Percentiles rank a stretch among this genome's conserved stretches.
phyloP scores from a whole-genome alignment of 2,113 vertebrate genomes.

The Ciconia stormi region DNA sequence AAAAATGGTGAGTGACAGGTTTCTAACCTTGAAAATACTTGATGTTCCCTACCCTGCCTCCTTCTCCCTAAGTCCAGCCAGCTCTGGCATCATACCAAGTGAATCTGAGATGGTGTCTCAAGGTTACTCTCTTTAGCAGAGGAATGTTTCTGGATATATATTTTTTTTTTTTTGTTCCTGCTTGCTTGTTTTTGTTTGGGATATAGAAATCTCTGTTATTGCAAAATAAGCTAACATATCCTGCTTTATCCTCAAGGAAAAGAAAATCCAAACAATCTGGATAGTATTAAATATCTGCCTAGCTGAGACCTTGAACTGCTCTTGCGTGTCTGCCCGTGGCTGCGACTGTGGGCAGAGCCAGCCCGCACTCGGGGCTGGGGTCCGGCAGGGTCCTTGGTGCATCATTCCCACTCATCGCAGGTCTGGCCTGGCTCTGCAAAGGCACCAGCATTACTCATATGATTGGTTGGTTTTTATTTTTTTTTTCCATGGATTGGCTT shows the following conservation, averaged over 20 bases:
- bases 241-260: background rate
- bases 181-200: background rate
- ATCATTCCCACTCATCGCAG: accelerated
- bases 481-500: background rate
- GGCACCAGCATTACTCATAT: background rate
- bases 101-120: background rate
- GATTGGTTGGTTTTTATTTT: accelerated
- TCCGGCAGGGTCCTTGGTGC: no score
- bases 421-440: background rate
- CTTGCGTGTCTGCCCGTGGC: accelerated
- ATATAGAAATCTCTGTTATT: background rate
- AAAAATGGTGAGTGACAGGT: background rate
- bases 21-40: background rate
- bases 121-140: background rate
- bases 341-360: accelerated
- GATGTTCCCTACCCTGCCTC: background rate
- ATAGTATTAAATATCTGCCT: background rate
- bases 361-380: accelerated
- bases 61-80: background rate
- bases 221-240: background rate
- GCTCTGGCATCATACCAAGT: background rate
- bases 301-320: background rate
- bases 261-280: background rate
- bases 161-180: background rate
- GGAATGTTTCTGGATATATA: background rate